Conservation (phyloP, 2,113 vertebrate genomes). For the Chitala chitala region DNA sequence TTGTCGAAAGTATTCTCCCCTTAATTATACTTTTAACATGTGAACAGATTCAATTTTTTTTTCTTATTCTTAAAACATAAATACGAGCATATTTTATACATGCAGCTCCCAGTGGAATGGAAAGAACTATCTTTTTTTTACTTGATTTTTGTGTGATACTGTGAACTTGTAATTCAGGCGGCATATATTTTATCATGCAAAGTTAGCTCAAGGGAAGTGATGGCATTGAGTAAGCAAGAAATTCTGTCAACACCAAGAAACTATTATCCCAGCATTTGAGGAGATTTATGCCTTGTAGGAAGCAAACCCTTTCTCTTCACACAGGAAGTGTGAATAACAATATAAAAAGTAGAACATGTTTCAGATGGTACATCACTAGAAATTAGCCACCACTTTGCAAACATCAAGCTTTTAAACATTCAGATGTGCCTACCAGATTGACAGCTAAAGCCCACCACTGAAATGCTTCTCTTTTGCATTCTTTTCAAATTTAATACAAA, state of each 20-base stretch:
- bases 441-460: too few relatives aligned
- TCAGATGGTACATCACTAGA: background rate
- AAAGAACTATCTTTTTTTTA: background rate
- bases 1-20: background rate
- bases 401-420: background rate
- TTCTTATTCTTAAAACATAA: background rate
- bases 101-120: too few relatives aligned
- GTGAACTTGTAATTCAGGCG: background rate
- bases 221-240: background rate
- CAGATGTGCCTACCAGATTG: background rate
- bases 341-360: background rate
- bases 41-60: too few relatives aligned
- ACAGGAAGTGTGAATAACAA: background rate
- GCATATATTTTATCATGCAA: background rate
- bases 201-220: background rate
- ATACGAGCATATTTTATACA: conserved; percentile 1
- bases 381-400: background rate
- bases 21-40: background rate
- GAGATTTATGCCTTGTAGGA: background rate
- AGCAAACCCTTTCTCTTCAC: background rate
- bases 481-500: too few relatives aligned
- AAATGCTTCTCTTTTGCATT: background rate
- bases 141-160: background rate
- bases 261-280: background rate
- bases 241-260: background rate